Percentiles rank a stretch among this genome's conserved stretches.
These are phyloP conservation scores for Cybosia mesomella DNA, from an alignment of 2,888 invertebrate species.

Conservation along the genomic window DNA sequence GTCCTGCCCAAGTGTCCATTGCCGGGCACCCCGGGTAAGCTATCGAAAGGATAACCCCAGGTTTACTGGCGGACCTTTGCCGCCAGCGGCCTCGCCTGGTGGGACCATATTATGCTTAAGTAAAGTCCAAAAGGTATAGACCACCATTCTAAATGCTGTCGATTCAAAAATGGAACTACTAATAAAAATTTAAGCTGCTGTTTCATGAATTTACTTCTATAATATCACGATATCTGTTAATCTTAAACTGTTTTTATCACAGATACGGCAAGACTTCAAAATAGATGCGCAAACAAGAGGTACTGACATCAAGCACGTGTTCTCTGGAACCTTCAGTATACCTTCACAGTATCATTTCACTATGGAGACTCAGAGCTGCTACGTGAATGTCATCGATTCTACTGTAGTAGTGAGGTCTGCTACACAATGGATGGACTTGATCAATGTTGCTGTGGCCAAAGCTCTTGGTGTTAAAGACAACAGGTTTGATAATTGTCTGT, in stretches of 20 bases:
- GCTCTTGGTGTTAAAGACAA: conserved; percentile 86
- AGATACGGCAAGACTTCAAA: conserved; percentile 71
- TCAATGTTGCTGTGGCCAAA: conserved; percentile 85
- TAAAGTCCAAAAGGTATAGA: too few relatives aligned
- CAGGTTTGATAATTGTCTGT: conserved; percentile 77
- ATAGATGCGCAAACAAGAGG: conserved; percentile 71
- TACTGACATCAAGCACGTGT: conserved; percentile 76
- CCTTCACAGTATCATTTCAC: conserved; percentile 92
- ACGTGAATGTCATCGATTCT: conserved; percentile 52
- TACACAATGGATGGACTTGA: conserved; percentile 89
- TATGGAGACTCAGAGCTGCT: conserved; percentile 91
- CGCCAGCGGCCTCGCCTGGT: too few relatives aligned
- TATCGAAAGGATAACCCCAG: too few relatives aligned
- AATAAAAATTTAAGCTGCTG: too few relatives aligned
- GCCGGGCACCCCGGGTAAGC: too few relatives aligned
- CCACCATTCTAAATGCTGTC: too few relatives aligned
- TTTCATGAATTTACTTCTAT: too few relatives aligned
- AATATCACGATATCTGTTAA: not conserved
- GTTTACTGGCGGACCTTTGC: too few relatives aligned
- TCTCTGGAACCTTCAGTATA: conserved; percentile 86
- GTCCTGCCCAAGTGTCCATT: too few relatives aligned
- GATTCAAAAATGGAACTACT: too few relatives aligned
- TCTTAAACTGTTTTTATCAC: not conserved
- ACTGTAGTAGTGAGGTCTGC: conserved; percentile 75
- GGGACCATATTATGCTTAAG: too few relatives aligned